Conservation (phyloP, 2,888 invertebrate species). For the Amblyteles armatorius region DNA sequence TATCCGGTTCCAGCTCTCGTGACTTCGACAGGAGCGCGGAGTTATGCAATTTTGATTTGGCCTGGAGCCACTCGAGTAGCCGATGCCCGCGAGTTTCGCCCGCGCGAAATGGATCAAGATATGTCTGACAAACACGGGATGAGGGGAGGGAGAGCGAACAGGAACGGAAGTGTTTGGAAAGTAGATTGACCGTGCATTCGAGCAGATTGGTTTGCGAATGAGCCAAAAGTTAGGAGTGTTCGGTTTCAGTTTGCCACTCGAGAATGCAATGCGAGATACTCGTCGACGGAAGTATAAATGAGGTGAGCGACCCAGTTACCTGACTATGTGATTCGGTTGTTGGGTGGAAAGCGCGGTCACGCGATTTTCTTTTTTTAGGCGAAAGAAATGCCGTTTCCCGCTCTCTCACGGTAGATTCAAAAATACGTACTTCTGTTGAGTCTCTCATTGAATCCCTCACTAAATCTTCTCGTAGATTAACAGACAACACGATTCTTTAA, state of each 20-base stretch:
- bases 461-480: no score
- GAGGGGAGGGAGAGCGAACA: background rate
- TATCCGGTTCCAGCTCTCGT: conserved; percentile 16
- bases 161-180: conserved; percentile 52
- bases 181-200: conserved; percentile 63
- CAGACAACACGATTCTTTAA: no score
- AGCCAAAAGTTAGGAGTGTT: conserved; percentile 51
- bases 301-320: conserved; percentile 13
- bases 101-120: conserved; percentile 63
- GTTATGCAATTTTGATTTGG: conserved; percentile 67
- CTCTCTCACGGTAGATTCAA: background rate
- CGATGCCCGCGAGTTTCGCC: conserved; percentile 27
- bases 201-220: conserved; percentile 63
- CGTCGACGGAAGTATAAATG: background rate
- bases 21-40: conserved; percentile 27
- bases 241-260: conserved; percentile 25
- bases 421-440: background rate
- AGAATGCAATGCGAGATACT: background rate
- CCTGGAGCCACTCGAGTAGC: conserved; percentile 54
- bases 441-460: background rate
- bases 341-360: background rate
- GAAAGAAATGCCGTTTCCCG: no score
- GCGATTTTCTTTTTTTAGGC: background rate
- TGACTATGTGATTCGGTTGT: background rate
- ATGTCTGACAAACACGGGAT: conserved; percentile 55